A percentile compares a stretch with the other conserved stretches of the same genome.
phyloP scores from a whole-genome alignment of 2,113 vertebrate genomes.

The Orthonyx spaldingii region DNA sequence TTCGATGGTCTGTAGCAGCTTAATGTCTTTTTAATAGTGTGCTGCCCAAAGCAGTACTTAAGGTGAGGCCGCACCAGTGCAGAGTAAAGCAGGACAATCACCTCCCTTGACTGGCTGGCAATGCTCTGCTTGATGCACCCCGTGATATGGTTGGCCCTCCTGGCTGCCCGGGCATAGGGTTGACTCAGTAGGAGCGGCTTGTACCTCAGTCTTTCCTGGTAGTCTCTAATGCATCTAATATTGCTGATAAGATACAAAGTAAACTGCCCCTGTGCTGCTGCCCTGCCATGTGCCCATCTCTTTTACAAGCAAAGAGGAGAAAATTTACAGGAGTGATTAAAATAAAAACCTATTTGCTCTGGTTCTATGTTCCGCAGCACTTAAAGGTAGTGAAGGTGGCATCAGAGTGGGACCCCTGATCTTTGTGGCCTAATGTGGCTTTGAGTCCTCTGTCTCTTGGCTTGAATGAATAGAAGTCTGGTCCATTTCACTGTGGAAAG shows the following conservation, averaged over 20 bases:
- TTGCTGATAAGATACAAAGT: conserved; percentile 35
- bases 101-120: not conserved
- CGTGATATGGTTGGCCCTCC: not conserved
- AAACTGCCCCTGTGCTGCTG: not conserved
- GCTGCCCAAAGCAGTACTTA: not conserved
- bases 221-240: not conserved
- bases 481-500: not conserved
- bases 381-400: not conserved
- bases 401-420: not conserved
- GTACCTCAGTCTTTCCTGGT: not conserved
- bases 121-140: not conserved
- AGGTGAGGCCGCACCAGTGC: not conserved
- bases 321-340: not conserved
- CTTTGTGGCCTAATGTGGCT: not conserved
- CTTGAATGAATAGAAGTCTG: not conserved
- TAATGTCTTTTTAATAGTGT: not conserved
- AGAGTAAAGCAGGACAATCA: not conserved
- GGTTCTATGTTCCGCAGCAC: not conserved
- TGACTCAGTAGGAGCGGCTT: not conserved
- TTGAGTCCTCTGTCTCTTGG: not conserved
- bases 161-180: not conserved
- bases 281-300: not conserved
- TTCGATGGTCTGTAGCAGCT: not conserved
- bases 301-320: not conserved
- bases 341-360: not conserved